phyloP scores from a whole-genome alignment of 2,888 invertebrate species.

The Orthosia gracilis region DNA sequence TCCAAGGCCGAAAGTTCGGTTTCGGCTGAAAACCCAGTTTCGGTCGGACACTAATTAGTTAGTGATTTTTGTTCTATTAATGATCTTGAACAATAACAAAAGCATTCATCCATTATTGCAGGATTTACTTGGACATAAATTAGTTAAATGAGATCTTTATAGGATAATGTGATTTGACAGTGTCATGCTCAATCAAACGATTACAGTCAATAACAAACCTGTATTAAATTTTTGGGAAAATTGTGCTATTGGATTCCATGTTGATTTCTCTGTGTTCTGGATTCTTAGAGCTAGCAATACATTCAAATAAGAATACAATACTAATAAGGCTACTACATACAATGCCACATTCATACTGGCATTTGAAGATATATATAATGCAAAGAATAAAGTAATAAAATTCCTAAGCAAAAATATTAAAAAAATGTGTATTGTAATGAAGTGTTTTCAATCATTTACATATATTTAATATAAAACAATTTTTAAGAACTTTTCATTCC shows the following conservation, averaged over 20 bases:
- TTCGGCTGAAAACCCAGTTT: too few species aligned
- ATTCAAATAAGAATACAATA: constrained; percentile 60
- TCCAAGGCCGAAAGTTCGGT: too few species aligned
- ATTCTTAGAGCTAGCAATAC: constrained; percentile 77
- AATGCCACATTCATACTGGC: constrained; percentile 12
- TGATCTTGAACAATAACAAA: constrained; percentile 6
- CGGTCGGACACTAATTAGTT: not conserved
- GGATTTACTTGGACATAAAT: not conserved
- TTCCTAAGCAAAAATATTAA: not conserved
- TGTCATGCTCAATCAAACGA: constrained; percentile 42
- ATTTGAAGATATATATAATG: not conserved
- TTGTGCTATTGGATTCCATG: constrained; percentile 84
- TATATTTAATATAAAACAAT: not conserved
- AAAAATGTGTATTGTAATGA: not conserved
- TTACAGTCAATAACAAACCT: constrained; percentile 78
- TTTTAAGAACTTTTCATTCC: not conserved
- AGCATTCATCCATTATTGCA: not conserved
- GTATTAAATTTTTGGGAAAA: constrained; percentile 79
- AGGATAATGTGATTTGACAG: not conserved
- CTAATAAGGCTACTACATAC: constrained; percentile 35
- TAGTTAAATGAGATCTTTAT: not conserved
- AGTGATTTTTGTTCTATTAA: constrained; percentile 3
- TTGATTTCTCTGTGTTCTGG: constrained; percentile 75
- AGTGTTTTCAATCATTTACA: not conserved
- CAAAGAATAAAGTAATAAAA: not conserved